phyloP scores from a whole-genome alignment of 1,140 invertebrate species.

The Pteromalus puparum region DNA sequence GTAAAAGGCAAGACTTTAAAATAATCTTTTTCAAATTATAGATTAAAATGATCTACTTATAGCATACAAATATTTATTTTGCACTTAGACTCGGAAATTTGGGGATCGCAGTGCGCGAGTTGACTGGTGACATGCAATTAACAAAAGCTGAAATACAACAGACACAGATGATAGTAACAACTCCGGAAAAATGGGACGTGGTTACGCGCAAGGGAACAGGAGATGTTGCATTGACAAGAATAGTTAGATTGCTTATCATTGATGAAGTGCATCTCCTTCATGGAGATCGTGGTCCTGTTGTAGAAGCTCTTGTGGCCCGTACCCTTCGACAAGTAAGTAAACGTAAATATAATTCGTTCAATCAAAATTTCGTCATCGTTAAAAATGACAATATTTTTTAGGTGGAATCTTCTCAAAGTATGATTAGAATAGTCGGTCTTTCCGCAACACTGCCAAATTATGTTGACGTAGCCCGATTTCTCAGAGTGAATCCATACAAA shows the following conservation, averaged over 20 bases:
- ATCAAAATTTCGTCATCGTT: neutral
- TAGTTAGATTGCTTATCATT: conserved; percentile 97
- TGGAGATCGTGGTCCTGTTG: conserved; percentile 97
- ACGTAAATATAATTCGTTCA: conserved; percentile 11
- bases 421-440: conserved; percentile 98
- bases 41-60: neutral
- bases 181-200: conserved; percentile 99
- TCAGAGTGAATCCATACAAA: conserved; percentile 93
- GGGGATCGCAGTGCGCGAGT: conserved; percentile 91
- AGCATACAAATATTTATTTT: conserved; percentile 19
- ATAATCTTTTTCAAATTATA: neutral
- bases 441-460: conserved; percentile 99
- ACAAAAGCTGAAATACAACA: conserved; percentile 95
- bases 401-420: conserved; percentile 96
- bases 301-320: conserved; percentile 97
- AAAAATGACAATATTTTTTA: conserved; percentile 59
- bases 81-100: conserved; percentile 77
- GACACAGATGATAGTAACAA: conserved; percentile 99
- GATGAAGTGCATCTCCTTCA: conserved; percentile 99
- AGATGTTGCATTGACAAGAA: conserved; percentile 91
- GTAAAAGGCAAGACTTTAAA: conserved; percentile 76
- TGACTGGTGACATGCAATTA: conserved; percentile 99
- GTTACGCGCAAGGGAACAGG: conserved; percentile 96
- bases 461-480: conserved; percentile 95
- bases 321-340: conserved; percentile 87